Base-by-base conservation (phyloP, 1,140 invertebrate genomes). In the Muscidifurax raptorellus region DNA sequence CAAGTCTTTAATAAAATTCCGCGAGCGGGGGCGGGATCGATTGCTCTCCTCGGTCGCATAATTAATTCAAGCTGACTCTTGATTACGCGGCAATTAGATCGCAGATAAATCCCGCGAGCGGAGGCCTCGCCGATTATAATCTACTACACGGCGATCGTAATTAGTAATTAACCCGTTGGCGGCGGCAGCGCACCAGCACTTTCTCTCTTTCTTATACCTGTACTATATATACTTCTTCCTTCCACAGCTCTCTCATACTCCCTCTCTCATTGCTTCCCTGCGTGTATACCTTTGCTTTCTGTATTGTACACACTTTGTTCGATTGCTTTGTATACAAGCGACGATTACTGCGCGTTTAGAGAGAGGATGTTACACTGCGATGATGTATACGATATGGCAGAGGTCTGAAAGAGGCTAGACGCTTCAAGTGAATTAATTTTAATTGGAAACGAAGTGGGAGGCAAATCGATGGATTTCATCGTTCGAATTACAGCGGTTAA, bases 71-170 rank as follows among this genome's bases (percentile, higher is more conserved):
- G 76, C 82, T 76, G 83, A 71, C 72, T 80, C 83, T 85, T 80
- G 80, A 85, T 85, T 80, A 67, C 83, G 78, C 78, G 72, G 78
- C 72, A 85, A 85, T 85, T 76, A 85, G 83, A 80, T 85, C n/a
- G 71, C 71, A 67, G 83, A 85, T 85, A 85, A 85, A 85, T 85
- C 27, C 27, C 36, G 36, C 47, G 77, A n/a, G 82, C 30, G 40
- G 82, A 75, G 22, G 44, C 44, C 52, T 52, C 18, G 9, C 10
- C 69, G 77, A 84, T 80, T 75, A 80, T 75, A 74, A 80, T 80
- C 78, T 64, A 44, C 66, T 84, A 74, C 64, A 84, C 82, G 76
- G 30, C 82, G 71, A 84, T 84, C 82, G 82, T 84, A 78, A 84
- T 84, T 84, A 84, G 76, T 84, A 72, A 79, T 82, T 82, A 82